These are phyloP conservation scores for Saxidomus purpurata DNA, from an alignment of 1,140 invertebrate species.

Conservation along the genomic window DNA sequence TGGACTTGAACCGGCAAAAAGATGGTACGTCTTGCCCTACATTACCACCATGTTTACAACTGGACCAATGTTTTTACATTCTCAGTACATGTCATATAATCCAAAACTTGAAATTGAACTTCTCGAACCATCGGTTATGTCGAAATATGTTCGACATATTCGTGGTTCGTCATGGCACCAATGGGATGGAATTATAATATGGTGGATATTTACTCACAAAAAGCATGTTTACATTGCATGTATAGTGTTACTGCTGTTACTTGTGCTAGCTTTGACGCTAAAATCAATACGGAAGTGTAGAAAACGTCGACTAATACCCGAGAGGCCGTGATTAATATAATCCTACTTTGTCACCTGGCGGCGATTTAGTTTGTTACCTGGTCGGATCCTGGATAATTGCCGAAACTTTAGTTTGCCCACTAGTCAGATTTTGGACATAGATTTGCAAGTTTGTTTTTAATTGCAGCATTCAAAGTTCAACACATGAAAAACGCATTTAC, in stretches of 20 bases:
- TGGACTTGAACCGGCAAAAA: neutral
- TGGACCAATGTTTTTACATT: slow-evolving; percentile 14
- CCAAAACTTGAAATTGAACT: neutral
- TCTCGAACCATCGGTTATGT: neutral
- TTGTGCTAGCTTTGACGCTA: too few species aligned
- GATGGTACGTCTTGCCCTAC: slow-evolving; percentile 27
- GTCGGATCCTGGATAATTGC: too few species aligned
- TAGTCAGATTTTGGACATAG: too few species aligned
- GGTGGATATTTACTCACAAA: slow-evolving; percentile 42
- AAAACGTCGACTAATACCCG: too few species aligned
- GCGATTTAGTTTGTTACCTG: too few species aligned
- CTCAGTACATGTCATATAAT: neutral
- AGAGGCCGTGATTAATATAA: too few species aligned
- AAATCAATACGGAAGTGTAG: too few species aligned
- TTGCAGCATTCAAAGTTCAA: too few species aligned
- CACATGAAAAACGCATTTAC: too few species aligned
- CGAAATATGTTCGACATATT: slow-evolving; percentile 12
- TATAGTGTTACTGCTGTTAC: neutral
- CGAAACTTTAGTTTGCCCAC: too few species aligned
- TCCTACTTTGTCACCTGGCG: too few species aligned
- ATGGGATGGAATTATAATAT: slow-evolving; percentile 34
- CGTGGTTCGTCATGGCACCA: slow-evolving; percentile 46
- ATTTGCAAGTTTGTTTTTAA: too few species aligned
- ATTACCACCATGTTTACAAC: slow-evolving; percentile 57
- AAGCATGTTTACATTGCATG: neutral